A percentile compares a stretch with the other conserved stretches of the same genome.
These are phyloP conservation scores for Mystacornis crossleyi DNA, from an alignment of 2,113 vertebrate species.

Conservation along the genomic window DNA sequence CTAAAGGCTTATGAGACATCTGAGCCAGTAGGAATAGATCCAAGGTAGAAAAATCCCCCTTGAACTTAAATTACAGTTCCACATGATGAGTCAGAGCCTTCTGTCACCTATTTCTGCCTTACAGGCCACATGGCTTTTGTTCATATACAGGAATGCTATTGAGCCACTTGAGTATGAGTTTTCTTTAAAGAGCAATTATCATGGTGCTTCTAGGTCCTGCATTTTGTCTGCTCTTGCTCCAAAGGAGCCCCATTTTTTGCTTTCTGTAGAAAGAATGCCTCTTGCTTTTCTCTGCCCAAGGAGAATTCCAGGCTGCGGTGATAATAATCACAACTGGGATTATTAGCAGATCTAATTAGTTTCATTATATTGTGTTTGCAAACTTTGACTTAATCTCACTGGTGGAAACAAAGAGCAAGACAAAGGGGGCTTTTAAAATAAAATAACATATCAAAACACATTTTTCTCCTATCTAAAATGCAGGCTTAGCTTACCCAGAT, in stretches of 20 bases:
- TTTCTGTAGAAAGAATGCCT: neutral
- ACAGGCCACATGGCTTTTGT: neutral
- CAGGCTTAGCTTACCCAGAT: neutral
- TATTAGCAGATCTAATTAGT: neutral
- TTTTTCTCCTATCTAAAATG: neutral
- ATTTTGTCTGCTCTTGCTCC: neutral
- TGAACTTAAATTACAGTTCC: conserved; percentile 51
- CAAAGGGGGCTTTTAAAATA: neutral
- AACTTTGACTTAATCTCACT: neutral
- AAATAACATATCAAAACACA: neutral
- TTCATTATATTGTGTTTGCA: neutral
- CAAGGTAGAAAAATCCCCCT: conserved; percentile 43
- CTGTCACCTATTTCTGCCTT: conserved; percentile 47
- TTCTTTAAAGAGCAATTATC: neutral
- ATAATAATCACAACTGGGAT: neutral
- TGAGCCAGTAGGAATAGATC: conserved; percentile 46
- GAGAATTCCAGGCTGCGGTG: neutral
- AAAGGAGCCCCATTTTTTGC: neutral
- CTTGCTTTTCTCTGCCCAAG: neutral
- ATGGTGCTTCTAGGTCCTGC: neutral
- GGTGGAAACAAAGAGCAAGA: neutral
- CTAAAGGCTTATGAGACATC: conserved; percentile 52
- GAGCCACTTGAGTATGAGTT: neutral
- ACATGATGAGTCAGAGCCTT: conserved; percentile 59
- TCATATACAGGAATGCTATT: neutral